Evolutionary conservation across 1,140 invertebrate genomes (phyloP).

Genomic region (Drosophila eugracilis): DNA sequence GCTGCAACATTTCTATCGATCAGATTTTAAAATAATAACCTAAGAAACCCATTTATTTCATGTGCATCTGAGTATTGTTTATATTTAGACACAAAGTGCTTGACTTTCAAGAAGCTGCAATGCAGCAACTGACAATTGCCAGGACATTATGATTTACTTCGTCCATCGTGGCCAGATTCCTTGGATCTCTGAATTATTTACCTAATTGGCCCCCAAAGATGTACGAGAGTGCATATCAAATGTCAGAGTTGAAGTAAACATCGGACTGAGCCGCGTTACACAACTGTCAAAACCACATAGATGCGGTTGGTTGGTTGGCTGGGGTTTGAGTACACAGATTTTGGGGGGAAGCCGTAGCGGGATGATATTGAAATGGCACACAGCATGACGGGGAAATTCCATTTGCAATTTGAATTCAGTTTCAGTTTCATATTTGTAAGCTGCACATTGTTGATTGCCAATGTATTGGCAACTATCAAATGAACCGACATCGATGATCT

Average conservation of each 20-base stretch:
- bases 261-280: slow-evolving; percentile 18
- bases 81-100: slow-evolving; percentile 12
- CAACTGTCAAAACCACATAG: slow-evolving; percentile 51
- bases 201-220: slow-evolving; percentile 65
- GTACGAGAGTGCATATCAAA: slow-evolving; percentile 34
- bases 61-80: background rate
- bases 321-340: background rate
- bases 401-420: slow-evolving; percentile 36
- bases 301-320: slow-evolving; percentile 4
- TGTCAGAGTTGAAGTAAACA: slow-evolving; percentile 53
- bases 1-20: too few species aligned
- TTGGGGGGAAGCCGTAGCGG: slow-evolving; percentile 2
- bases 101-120: slow-evolving; percentile 49
- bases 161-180: slow-evolving; percentile 17
- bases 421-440: slow-evolving; percentile 11
- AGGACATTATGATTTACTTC: slow-evolving; percentile 59
- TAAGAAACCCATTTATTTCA: background rate
- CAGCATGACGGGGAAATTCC: slow-evolving; percentile 42
- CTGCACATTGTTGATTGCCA: slow-evolving; percentile 21
- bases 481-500: slow-evolving; percentile 13
- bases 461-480: slow-evolving; percentile 5
- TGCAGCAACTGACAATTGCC: slow-evolving; percentile 53
- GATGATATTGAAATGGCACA: slow-evolving; percentile 48
- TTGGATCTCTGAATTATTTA: slow-evolving; percentile 73
- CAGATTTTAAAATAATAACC: background rate